These are phyloP conservation scores for Hozukius guyotensis DNA, from an alignment of 2,797 vertebrate genomes.

Conservation along the genomic window DNA sequence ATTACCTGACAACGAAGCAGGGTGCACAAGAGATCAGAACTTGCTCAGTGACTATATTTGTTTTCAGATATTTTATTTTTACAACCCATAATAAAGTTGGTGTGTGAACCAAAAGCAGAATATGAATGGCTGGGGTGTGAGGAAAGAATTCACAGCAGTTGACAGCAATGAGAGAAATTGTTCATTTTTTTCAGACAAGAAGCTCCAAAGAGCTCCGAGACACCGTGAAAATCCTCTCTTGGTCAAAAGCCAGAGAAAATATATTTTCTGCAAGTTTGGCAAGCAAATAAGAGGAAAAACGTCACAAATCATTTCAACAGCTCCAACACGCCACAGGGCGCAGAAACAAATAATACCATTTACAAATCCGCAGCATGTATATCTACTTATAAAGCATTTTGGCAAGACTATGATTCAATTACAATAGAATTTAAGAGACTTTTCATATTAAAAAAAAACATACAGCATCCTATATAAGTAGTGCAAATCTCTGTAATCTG, in stretches of 20 bases:
- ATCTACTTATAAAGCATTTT: slow-evolving; percentile 13
- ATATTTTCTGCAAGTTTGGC: slow-evolving; percentile 46
- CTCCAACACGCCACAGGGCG: slow-evolving; percentile 27
- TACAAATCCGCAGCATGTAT: slow-evolving; percentile 33
- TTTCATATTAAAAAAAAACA: not conserved
- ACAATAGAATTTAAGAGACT: slow-evolving; percentile 20
- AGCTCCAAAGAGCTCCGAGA: slow-evolving; percentile 13
- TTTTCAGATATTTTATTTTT: slow-evolving; percentile 55
- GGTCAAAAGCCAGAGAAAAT: slow-evolving; percentile 44
- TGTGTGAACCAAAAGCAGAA: slow-evolving; percentile 41
- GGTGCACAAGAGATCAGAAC: slow-evolving; percentile 17
- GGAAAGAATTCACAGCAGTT: slow-evolving; percentile 53
- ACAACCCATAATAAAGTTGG: slow-evolving; percentile 32
- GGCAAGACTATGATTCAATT: slow-evolving; percentile 15
- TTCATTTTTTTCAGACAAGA: slow-evolving; percentile 19
- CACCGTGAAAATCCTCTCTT: slow-evolving; percentile 29
- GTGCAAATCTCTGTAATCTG: slow-evolving; percentile 32
- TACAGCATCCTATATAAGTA: slow-evolving; percentile 2
- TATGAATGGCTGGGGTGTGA: slow-evolving; percentile 24
- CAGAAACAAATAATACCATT: slow-evolving; percentile 21
- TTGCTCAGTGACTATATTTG: slow-evolving; percentile 8
- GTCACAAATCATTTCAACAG: slow-evolving; percentile 37
- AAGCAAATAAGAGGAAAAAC: slow-evolving; percentile 38
- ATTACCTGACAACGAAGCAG: slow-evolving; percentile 59
- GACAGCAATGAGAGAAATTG: slow-evolving; percentile 25